phyloP scores from a whole-genome alignment of 2,113 vertebrate genomes.

The Oreochromis aureus region DNA sequence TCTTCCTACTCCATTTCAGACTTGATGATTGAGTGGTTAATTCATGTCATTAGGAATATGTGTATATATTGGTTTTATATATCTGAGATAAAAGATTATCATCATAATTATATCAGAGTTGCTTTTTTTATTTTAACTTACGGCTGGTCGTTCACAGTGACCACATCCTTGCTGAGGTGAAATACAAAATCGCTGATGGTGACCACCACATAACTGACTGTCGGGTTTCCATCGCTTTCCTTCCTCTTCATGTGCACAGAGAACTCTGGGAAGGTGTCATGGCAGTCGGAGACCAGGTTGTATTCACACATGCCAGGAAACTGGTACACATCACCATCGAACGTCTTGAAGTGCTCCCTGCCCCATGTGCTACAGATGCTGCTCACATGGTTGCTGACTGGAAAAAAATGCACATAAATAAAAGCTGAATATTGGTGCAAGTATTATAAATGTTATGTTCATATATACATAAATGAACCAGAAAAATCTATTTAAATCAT shows the following conservation, averaged over 20 bases:
- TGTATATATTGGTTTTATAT: not conserved
- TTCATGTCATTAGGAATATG: not conserved
- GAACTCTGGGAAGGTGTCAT: slow-evolving; percentile 81
- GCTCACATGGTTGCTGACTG: no score
- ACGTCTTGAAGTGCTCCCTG: no score
- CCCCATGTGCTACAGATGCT: no score
- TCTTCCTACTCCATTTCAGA: not conserved
- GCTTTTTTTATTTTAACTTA: slow-evolving; percentile 56
- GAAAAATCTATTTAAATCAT: no score
- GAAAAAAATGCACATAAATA: no score
- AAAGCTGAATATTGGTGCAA: no score
- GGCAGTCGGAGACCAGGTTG: no score
- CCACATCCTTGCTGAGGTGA: slow-evolving; percentile 51
- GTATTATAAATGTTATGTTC: no score
- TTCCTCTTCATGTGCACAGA: slow-evolving; percentile 81
- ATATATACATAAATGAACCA: no score
- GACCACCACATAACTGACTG: slow-evolving; percentile 71
- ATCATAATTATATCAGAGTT: not conserved
- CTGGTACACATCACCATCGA: no score
- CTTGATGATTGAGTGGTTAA: not conserved
- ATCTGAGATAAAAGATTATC: not conserved
- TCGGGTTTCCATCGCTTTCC: slow-evolving; percentile 40
- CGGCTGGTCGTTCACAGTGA: slow-evolving; percentile 73
- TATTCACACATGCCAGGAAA: no score
- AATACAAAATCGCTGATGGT: slow-evolving; percentile 67